Percentiles rank a stretch among this genome's conserved stretches.
phyloP scores from a whole-genome alignment of 2,888 invertebrate species.

The Plagodis pulveraria region DNA sequence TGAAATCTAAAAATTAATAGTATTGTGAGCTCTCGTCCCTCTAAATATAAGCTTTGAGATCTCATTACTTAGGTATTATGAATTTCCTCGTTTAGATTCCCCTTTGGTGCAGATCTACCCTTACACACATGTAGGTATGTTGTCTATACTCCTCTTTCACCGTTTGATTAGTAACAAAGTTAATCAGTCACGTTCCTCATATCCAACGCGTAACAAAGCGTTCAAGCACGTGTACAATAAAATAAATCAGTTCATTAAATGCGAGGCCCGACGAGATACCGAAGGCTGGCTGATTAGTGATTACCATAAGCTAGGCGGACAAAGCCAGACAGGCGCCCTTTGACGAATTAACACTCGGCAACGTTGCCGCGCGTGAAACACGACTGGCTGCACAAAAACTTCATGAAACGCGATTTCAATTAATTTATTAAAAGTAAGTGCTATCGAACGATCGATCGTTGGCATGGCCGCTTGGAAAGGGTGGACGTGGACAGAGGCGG shows the following conservation, averaged over 20 bases:
- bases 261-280: conserved; percentile 37
- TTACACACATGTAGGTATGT: too few species aligned
- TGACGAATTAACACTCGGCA: conserved; percentile 78
- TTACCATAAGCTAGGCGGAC: conserved; percentile 79
- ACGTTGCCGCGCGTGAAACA: conserved; percentile 45
- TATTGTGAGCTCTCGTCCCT: neutral
- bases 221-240: conserved; percentile 34
- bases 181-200: conserved; percentile 20
- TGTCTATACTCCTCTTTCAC: too few species aligned
- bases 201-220: conserved; percentile 30
- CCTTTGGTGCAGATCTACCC: too few species aligned
- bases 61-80: too few species aligned
- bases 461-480: too few species aligned
- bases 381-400: conserved; percentile 3
- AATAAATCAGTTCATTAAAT: conserved; percentile 40
- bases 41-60: too few species aligned
- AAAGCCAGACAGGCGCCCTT: conserved; percentile 76
- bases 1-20: neutral
- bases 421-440: conserved; percentile 2
- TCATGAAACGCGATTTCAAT: conserved; percentile 14
- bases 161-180: neutral
- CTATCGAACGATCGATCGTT: neutral
- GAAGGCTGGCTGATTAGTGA: conserved; percentile 75
- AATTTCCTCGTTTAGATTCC: too few species aligned
- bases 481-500: too few species aligned